These are phyloP conservation scores for Galerucella nymphaeae DNA, from an alignment of 2,888 invertebrate genomes.

Conservation along the genomic window DNA sequence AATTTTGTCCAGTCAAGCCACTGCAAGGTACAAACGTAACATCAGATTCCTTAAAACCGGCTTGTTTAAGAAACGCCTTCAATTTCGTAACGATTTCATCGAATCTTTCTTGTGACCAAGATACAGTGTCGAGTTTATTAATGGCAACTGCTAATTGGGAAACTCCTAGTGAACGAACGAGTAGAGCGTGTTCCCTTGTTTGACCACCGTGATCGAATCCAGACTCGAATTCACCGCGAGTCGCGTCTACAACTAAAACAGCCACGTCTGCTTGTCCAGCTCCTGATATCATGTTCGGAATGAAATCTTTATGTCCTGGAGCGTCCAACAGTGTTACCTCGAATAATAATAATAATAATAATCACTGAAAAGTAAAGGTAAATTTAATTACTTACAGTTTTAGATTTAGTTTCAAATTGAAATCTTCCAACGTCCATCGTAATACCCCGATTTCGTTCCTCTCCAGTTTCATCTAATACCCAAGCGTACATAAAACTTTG, in stretches of 20 bases:
- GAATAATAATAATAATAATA: too few species aligned
- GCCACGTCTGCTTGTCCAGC: conserved; percentile 99
- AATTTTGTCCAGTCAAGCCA: conserved; percentile 95
- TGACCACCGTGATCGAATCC: conserved; percentile 99
- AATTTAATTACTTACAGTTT: conserved; percentile 61
- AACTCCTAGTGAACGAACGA: conserved; percentile 91
- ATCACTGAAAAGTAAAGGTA: neutral
- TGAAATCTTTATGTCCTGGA: conserved; percentile 99
- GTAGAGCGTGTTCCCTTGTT: conserved; percentile 94
- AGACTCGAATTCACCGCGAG: conserved; percentile 97
- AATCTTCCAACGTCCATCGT: conserved; percentile 98
- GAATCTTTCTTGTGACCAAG: conserved; percentile 92
- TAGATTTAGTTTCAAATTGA: conserved; percentile 89
- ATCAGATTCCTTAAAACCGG: conserved; percentile 89
- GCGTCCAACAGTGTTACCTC: conserved; percentile 90
- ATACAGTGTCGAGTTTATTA: conserved; percentile 96
- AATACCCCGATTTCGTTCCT: conserved; percentile 95
- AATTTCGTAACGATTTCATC: conserved; percentile 88
- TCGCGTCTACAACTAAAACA: conserved; percentile 94
- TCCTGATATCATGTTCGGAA: conserved; percentile 99
- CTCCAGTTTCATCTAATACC: conserved; percentile 98
- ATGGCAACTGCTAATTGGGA: conserved; percentile 94
- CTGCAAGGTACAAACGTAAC: conserved; percentile 94
- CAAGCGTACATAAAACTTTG: conserved; percentile 98
- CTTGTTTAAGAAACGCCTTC: conserved; percentile 86